Conservation (phyloP, 2,888 invertebrate species). For the Drosophila incognita region DNA sequence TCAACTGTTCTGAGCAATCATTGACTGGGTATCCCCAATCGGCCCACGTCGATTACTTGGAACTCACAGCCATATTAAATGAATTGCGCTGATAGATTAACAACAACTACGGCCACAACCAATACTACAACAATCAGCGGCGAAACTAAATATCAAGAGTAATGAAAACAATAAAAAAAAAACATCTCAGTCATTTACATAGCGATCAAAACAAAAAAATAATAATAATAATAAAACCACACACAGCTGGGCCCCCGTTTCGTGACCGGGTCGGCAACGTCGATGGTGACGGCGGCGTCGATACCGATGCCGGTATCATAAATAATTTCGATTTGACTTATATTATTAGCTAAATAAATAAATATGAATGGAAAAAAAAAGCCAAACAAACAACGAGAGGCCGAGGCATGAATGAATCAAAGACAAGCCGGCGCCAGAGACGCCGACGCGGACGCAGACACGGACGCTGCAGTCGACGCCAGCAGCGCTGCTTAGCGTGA, state of each 20-base stretch:
- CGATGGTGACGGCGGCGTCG: slow-evolving; percentile 17
- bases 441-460: slow-evolving; percentile 24
- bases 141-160: slow-evolving; percentile 48
- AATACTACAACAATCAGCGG: slow-evolving; percentile 15
- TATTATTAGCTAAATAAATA: slow-evolving; percentile 78
- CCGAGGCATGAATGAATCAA: slow-evolving; percentile 71
- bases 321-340: slow-evolving; percentile 78
- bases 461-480: slow-evolving; percentile 9
- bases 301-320: slow-evolving; percentile 68
- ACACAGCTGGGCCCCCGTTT: slow-evolving; percentile 37
- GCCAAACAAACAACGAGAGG: slow-evolving; percentile 52
- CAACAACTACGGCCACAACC: slow-evolving; percentile 4
- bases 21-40: slow-evolving; percentile 9
- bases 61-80: slow-evolving; percentile 34
- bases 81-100: slow-evolving; percentile 30
- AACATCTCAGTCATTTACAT: slow-evolving; percentile 74
- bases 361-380: slow-evolving; percentile 62
- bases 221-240: slow-evolving; percentile 20
- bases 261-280: slow-evolving; percentile 49
- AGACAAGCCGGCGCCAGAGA: slow-evolving; percentile 70
- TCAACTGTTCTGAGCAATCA: slow-evolving; percentile 15
- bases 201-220: slow-evolving; percentile 68
- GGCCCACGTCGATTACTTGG: slow-evolving; percentile 39
- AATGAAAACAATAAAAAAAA: slow-evolving; percentile 62
- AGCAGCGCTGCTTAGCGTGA: slow-evolving; percentile 73